phyloP scores from a whole-genome alignment of 1,140 invertebrate genomes.

The Aphaenogaster floridana region DNA sequence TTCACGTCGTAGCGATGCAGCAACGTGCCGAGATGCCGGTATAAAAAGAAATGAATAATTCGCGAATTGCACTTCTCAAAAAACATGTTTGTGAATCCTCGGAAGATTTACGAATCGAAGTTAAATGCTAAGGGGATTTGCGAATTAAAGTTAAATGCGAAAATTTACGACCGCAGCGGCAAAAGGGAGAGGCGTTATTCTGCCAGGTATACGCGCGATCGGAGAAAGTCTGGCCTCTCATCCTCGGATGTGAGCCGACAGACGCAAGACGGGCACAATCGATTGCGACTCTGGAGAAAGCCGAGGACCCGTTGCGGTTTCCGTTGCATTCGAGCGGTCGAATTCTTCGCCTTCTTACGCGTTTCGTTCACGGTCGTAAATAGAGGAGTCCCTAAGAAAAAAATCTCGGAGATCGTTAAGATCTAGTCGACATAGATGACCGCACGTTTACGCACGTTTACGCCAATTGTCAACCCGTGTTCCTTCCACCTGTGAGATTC shows the following conservation, averaged over 20 bases:
- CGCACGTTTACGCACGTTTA: not conserved
- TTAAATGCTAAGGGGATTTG: not conserved
- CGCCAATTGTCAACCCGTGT: constrained; percentile 16
- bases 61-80: not conserved
- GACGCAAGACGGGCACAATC: constrained; percentile 16
- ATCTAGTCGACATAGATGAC: constrained; percentile 3
- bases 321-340: not conserved
- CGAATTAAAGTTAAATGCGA: constrained; percentile 22
- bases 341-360: constrained; percentile 2
- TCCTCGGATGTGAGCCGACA: constrained; percentile 1
- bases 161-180: not conserved
- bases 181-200: not conserved
- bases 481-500: not conserved
- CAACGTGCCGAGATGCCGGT: not conserved
- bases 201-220: not conserved
- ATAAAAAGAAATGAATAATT: not conserved
- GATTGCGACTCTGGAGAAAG: constrained; percentile 40
- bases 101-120: constrained; percentile 1
- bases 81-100: not conserved
- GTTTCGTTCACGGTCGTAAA: not conserved
- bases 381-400: not conserved
- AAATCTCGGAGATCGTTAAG: not conserved
- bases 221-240: constrained; percentile 43
- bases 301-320: not conserved
- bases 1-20: not conserved